A percentile compares a stretch with the other conserved stretches of the same genome.
These are phyloP conservation scores for Hesperia comma DNA, from an alignment of 2,888 invertebrate genomes.

Conservation along the genomic window DNA sequence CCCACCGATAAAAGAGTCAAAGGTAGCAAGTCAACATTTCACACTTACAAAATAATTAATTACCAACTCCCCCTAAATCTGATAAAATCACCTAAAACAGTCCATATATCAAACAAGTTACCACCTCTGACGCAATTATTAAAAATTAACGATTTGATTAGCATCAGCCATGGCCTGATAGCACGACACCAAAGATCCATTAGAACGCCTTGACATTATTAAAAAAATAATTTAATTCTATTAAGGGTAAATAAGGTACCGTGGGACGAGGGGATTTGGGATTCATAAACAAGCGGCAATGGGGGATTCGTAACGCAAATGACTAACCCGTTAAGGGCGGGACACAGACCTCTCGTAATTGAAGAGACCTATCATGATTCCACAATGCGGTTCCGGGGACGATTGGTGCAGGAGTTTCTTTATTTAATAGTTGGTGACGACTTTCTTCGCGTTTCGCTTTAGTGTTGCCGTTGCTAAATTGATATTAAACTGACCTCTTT, in stretches of 20 bases:
- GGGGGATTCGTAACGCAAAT: neutral
- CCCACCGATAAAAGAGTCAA: neutral
- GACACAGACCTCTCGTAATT: no score
- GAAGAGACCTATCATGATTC: no score
- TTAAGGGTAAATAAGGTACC: no score
- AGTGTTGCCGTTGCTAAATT: no score
- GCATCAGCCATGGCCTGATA: neutral
- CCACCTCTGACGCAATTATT: neutral
- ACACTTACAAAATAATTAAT: neutral
- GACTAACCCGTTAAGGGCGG: no score
- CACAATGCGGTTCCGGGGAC: no score
- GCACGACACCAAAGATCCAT: neutral
- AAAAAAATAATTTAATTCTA: neutral
- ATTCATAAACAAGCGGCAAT: neutral
- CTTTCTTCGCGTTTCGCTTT: no score
- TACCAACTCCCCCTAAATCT: conserved; percentile 5
- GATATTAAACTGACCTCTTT: no score
- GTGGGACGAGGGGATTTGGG: no score
- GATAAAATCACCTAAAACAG: conserved; percentile 4
- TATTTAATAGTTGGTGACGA: no score
- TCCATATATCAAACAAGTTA: neutral
- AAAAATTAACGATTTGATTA: neutral
- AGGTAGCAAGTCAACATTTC: neutral
- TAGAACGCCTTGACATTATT: neutral
- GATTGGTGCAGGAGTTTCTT: no score